phyloP scores from a whole-genome alignment of 2,888 invertebrate genomes.

The Hipparchia sbordonii region DNA sequence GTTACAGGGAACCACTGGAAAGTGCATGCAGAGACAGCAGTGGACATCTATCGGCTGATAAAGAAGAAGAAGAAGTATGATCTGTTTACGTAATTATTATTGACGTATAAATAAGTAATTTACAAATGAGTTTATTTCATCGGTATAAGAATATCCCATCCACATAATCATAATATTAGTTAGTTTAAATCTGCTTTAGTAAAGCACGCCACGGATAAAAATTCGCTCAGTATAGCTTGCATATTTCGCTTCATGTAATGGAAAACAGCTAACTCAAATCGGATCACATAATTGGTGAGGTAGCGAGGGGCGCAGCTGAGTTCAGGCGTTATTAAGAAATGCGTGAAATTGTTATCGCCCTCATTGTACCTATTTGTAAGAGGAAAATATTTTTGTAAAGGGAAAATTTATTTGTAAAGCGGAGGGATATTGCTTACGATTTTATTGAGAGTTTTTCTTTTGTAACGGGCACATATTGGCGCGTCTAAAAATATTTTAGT shows the following conservation, averaged over 20 bases:
- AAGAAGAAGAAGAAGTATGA: too few relatives aligned
- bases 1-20: too few relatives aligned
- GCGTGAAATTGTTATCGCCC: slow-evolving; percentile 24
- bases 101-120: too few relatives aligned
- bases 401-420: slow-evolving; percentile 14
- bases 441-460: neutral
- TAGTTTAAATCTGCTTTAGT: too few relatives aligned
- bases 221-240: neutral
- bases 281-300: slow-evolving; percentile 31
- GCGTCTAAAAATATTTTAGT: slow-evolving; percentile 12
- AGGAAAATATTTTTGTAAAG: slow-evolving; percentile 11
- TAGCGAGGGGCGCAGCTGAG: slow-evolving; percentile 31
- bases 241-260: slow-evolving; percentile 8
- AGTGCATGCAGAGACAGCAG: too few relatives aligned
- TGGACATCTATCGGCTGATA: too few relatives aligned
- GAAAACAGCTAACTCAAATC: neutral
- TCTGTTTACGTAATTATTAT: too few relatives aligned
- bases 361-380: neutral
- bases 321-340: slow-evolving; percentile 13
- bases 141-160: too few relatives aligned
- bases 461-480: neutral
- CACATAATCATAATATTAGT: too few relatives aligned
- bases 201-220: neutral
- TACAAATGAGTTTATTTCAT: too few relatives aligned
- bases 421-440: neutral